Conservation (phyloP, 2,113 vertebrate species). For the Oryzias javanicus region DNA sequence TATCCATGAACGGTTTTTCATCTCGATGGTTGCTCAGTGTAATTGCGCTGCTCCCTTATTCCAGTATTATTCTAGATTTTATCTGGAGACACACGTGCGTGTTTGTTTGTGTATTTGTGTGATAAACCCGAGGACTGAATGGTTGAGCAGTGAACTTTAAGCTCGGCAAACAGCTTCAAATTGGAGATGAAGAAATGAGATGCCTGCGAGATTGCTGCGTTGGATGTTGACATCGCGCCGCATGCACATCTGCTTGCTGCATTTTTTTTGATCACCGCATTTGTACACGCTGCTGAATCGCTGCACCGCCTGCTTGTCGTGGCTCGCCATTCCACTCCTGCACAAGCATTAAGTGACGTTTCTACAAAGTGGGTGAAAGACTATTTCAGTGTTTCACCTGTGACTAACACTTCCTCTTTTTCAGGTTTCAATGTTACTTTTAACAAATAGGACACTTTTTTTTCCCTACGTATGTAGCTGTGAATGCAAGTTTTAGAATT, state of each 20-base stretch:
- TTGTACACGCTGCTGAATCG: slow-evolving; percentile 21
- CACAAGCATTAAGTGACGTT: slow-evolving; percentile 21
- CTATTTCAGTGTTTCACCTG: slow-evolving; percentile 60
- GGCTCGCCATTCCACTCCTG: slow-evolving; percentile 27
- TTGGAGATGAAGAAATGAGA: slow-evolving; percentile 27
- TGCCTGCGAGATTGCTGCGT: slow-evolving; percentile 24
- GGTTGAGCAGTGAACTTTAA: slow-evolving; percentile 49
- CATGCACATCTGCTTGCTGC: slow-evolving; percentile 68
- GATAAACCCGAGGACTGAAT: slow-evolving; percentile 54
- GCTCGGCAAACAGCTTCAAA: slow-evolving; percentile 26
- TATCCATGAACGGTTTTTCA: slow-evolving; percentile 75
- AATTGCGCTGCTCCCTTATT: slow-evolving; percentile 65
- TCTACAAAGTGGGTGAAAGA: slow-evolving; percentile 53
- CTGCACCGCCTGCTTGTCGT: slow-evolving; percentile 55
- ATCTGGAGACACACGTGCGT: slow-evolving; percentile 50
- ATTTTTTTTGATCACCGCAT: slow-evolving; percentile 53
- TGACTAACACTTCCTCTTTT: slow-evolving; percentile 69
- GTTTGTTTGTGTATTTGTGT: slow-evolving; percentile 55
- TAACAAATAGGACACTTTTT: slow-evolving; percentile 4
- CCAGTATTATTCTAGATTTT: slow-evolving; percentile 66
- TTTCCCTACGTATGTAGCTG: slow-evolving; percentile 5
- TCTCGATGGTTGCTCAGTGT: slow-evolving; percentile 62
- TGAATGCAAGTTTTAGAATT: slow-evolving; percentile 7
- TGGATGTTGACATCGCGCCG: slow-evolving; percentile 38
- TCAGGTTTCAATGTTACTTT: slow-evolving; percentile 50